These are phyloP conservation scores for Triplophysa rosa DNA, from an alignment of 2,113 vertebrate genomes.

Conservation along the genomic window DNA sequence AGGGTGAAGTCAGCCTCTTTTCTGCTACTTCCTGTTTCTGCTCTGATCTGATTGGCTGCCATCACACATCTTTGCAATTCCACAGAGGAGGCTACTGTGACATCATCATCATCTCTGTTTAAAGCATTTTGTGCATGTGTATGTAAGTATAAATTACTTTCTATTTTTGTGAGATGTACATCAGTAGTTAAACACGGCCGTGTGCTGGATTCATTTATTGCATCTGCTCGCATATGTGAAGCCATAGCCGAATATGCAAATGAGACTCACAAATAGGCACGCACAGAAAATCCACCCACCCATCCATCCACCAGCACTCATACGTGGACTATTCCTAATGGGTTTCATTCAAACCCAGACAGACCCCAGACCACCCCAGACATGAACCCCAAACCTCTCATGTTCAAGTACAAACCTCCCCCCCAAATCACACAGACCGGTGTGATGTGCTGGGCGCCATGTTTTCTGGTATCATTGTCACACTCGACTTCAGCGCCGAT, in stretches of 20 bases:
- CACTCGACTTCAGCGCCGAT: background rate
- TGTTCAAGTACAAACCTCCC: slow-evolving; percentile 47
- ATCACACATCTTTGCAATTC: background rate
- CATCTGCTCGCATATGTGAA: slow-evolving; percentile 68
- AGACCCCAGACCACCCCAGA: slow-evolving; percentile 49
- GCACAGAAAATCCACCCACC: slow-evolving; percentile 49
- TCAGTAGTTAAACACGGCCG: background rate
- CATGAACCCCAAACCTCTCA: slow-evolving; percentile 62
- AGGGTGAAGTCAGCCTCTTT: slow-evolving; percentile 26
- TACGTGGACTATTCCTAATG: slow-evolving; percentile 36
- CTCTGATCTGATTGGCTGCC: slow-evolving; percentile 36
- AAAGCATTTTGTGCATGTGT: background rate
- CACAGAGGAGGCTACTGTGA: slow-evolving; percentile 1
- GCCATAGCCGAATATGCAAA: slow-evolving; percentile 69
- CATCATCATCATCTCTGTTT: background rate
- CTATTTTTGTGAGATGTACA: slow-evolving; percentile 14
- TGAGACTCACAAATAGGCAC: slow-evolving; percentile 58
- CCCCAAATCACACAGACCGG: slow-evolving; percentile 48
- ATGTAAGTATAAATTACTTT: background rate
- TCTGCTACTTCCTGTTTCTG: slow-evolving; percentile 47
- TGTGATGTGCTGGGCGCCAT: slow-evolving; percentile 22
- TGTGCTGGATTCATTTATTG: slow-evolving; percentile 15
- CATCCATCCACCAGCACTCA: slow-evolving; percentile 38
- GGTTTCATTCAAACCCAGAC: slow-evolving; percentile 52
- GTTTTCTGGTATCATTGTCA: slow-evolving; percentile 2